Conservation (phyloP, 2,113 vertebrate genomes). For the Miniopterus natalensis region DNA sequence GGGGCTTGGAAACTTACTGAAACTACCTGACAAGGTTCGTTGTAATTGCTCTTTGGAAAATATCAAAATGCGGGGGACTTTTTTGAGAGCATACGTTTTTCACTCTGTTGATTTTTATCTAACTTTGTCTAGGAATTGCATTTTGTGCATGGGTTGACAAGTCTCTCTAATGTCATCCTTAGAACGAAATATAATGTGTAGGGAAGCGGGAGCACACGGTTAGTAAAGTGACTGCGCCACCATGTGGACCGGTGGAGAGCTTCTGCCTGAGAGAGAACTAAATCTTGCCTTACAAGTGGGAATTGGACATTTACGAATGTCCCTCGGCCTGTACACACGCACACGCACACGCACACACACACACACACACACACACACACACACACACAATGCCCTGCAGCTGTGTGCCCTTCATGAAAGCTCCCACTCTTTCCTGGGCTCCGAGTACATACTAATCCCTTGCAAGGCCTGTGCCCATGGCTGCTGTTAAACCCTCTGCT, state of each 20-base stretch:
- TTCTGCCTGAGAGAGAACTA: not conserved
- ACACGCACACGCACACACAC: not conserved
- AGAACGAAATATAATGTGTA: not conserved
- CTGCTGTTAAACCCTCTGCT: slow-evolving; percentile 68
- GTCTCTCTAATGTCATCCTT: not conserved
- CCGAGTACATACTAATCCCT: slow-evolving; percentile 61
- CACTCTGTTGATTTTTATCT: not conserved
- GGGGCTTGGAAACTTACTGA: not conserved
- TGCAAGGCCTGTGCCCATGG: slow-evolving; percentile 28
- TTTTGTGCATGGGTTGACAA: not conserved
- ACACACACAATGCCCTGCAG: not conserved
- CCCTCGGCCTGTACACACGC: not conserved
- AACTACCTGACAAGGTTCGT: not conserved
- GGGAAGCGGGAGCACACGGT: not conserved
- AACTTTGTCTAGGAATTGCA: slow-evolving; percentile 12
- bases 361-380: not conserved
- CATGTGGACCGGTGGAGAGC: slow-evolving; percentile 58
- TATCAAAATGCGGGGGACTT: not conserved
- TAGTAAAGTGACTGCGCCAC: slow-evolving; percentile 70
- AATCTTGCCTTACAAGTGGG: not conserved
- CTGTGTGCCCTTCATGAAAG: slow-evolving; percentile 45
- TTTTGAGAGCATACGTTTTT: not conserved
- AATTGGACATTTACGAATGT: not conserved
- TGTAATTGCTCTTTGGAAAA: slow-evolving; percentile 37
- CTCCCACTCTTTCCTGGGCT: slow-evolving; percentile 59